These are phyloP conservation scores for Xanthia icteritia DNA, from an alignment of 2,888 invertebrate genomes.

Conservation along the genomic window DNA sequence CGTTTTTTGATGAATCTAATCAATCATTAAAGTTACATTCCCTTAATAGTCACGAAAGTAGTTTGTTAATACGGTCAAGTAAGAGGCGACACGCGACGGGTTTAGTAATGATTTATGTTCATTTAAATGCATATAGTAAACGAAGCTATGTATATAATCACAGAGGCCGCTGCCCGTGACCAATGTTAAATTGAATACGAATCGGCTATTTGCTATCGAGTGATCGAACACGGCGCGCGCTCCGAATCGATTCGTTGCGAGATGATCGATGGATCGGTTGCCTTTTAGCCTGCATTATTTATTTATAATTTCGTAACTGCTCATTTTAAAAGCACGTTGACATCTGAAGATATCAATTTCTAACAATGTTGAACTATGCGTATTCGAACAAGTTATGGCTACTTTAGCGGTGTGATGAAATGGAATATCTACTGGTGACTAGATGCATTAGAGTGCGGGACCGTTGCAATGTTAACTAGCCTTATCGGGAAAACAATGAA, in stretches of 20 bases:
- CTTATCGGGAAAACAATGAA: constrained; percentile 81
- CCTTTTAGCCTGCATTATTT: constrained; percentile 51
- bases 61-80: constrained; percentile 55
- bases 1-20: constrained; percentile 18
- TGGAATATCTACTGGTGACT: constrained; percentile 43
- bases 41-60: constrained; percentile 48
- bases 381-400: constrained; percentile 28
- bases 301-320: constrained; percentile 52
- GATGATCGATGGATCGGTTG: constrained; percentile 76
- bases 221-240: constrained; percentile 75
- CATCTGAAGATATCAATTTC: constrained; percentile 43
- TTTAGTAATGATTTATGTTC: constrained; percentile 80
- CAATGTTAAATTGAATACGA: constrained; percentile 85
- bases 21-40: constrained; percentile 39
- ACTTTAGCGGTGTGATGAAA: constrained; percentile 48
- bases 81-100: constrained; percentile 54
- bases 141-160: constrained; percentile 73
- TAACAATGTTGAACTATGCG: constrained; percentile 6
- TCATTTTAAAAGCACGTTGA: constrained; percentile 35
- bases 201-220: constrained; percentile 80
- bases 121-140: constrained; percentile 79
- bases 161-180: constrained; percentile 80
- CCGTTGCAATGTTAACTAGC: constrained; percentile 73
- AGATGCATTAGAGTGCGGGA: constrained; percentile 59
- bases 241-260: constrained; percentile 79